Base-by-base conservation (phyloP, 2,113 vertebrate genomes). In the Bungarus multicinctus region DNA sequence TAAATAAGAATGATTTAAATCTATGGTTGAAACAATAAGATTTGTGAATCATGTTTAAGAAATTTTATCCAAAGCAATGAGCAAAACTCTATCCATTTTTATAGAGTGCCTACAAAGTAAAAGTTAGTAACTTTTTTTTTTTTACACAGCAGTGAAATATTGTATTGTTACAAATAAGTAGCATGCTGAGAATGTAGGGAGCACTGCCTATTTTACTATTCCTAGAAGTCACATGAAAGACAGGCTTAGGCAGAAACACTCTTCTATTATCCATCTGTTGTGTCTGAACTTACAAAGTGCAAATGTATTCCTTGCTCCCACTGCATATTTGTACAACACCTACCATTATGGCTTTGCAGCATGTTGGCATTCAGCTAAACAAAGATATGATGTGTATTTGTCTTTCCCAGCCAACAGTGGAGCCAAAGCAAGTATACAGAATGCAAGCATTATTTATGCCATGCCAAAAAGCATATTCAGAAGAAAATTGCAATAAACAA, bases 251-350 rank as follows among this genome's bases (percentile, higher is more conserved):
- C 53, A 39, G 27, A 90, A 52, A 90, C 85, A 45, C 58, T 53
- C 54, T 58, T 92, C 54, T 30, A 86, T 93, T 93, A 27, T n/a
- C 92, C 92, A 90, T 93, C 92, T 93, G 74, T 45, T 93, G 92
- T 60, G 54, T 90, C 74, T 85, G 55, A 89, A 47, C 69, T 93
- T 90, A 52, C 39, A 86, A 89, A 90, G 47, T 86, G 23, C 54
- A 52, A 50, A 60, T 45, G 27, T 52, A 47, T 43, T 74, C 27
- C 74, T 39, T 58, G 53, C 18, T 60, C 10, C 45, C 74, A 86
- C n/a, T 93, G 45, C 39, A 39, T 89, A 57, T 85, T 81, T 92
- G 91, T 55, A 18, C n/a, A 81, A 30, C 89, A 55, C 69, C 58
- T 86, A 52, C 74, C 74, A 86, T 58, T 52, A 86, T 60, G 74